Evolutionary conservation across 2,888 invertebrate species (phyloP), one percentile per base, ranked within the genome.

Genomic region (Ormyrus labotus): DNA sequence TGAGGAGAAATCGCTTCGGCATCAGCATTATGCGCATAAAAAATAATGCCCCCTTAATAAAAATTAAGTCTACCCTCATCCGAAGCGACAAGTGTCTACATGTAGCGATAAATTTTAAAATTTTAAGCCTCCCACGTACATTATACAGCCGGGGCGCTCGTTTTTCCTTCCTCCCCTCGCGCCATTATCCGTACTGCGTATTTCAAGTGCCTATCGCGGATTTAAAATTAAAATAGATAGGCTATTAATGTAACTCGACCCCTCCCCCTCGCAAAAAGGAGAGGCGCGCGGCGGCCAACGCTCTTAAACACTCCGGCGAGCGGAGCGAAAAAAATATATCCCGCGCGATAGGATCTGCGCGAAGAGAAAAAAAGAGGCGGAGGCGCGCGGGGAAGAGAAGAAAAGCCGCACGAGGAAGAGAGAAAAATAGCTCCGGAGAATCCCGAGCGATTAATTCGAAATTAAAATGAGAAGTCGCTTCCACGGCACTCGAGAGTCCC

Each of bases 361-460:
- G 34, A 34, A 0, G 34, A 19, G 34, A 4, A 34, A 34, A 53
- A 50, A 5, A 51, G 55, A 64, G 9, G 2, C 13, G 45, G 11
- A 58, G 19, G 19, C 19, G 19, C 19, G 19, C 19, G 19, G 1
- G 19, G 1, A 19, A 19, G 50, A 57, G 34, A 45, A 7, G 13
- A 45, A 11, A 47, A 72, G 63, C 19, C 47, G 13, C 13, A 11
- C 8, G 53, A 50, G 67, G 47, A 51, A 58, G 50, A 58, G 63
- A 65, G 61, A 73, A 69, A 61, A 77, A 64, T 69, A 68, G 48
- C 61, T 48, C 72, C 51, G 34, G 13, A 74, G 76, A 81, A 82
- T 76, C 72, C 82, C 78, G 79, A 76, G 79, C 81, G 78, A 83
- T 83, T 84, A 84, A 84, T 87, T 86, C 85, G 82, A 84, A 83